phyloP scores from a whole-genome alignment of 1,140 invertebrate genomes.

The Trinorchestia longiramus region DNA sequence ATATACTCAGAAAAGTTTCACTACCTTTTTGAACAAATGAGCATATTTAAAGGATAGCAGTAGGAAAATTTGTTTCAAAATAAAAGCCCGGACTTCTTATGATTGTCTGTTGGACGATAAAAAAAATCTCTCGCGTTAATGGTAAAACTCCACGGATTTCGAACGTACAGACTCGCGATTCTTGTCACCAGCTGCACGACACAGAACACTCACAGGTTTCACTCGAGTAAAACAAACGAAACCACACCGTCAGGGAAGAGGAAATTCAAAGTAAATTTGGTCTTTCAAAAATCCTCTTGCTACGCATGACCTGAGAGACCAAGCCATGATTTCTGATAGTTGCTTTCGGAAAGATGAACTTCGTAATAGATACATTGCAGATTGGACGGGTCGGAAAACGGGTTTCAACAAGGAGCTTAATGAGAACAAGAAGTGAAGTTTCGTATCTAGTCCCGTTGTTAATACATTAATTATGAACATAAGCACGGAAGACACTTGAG shows the following conservation, averaged over 20 bases:
- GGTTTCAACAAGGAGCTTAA: background rate
- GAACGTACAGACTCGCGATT: background rate
- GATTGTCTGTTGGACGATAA: background rate
- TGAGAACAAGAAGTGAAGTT: background rate
- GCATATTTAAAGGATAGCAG: background rate
- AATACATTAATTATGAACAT: background rate
- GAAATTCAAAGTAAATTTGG: background rate
- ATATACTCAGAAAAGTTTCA: background rate
- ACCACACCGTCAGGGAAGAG: background rate
- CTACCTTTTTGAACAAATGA: background rate
- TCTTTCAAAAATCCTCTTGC: background rate
- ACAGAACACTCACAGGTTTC: background rate
- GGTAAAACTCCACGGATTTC: background rate
- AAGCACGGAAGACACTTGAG: background rate
- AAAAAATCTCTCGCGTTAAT: background rate
- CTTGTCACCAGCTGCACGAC: background rate
- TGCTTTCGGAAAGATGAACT: background rate
- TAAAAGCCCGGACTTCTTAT: too few relatives aligned
- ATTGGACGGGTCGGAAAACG: background rate
- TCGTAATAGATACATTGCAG: background rate
- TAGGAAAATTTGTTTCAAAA: background rate
- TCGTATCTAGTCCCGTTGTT: background rate
- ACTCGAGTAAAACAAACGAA: background rate
- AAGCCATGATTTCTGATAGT: background rate
- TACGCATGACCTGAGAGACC: background rate